Conservation (phyloP, 2,797 vertebrate species). For the Parambassis ranga region DNA sequence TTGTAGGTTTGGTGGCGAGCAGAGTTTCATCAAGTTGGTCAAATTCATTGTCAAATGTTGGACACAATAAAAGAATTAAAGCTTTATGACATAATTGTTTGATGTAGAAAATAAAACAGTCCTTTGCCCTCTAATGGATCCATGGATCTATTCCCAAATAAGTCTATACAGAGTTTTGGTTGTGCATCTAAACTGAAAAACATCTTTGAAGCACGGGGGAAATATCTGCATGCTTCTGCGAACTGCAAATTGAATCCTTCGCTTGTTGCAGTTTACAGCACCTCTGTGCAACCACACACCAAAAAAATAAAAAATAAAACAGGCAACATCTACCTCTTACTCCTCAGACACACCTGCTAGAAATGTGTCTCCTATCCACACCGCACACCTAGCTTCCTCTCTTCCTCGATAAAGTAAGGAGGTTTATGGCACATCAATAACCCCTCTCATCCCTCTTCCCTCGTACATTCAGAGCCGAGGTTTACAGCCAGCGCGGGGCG, state of each 20-base stretch:
- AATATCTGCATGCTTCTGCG: conserved; percentile 28
- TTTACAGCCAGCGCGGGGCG: conserved; percentile 75
- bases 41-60: too few species aligned
- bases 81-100: fast-evolving
- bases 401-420: conserved; percentile 77
- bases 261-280: conserved; percentile 6
- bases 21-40: too few species aligned
- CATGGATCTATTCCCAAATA: background rate
- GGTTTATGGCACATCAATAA: conserved; percentile 84
- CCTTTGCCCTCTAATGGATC: background rate
- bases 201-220: background rate
- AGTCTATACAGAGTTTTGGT: background rate
- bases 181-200: conserved; percentile 2
- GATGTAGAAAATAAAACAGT: background rate
- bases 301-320: background rate
- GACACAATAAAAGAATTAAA: too few species aligned
- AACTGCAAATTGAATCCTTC: conserved; percentile 15
- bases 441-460: conserved; percentile 79
- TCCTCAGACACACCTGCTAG: conserved; percentile 24
- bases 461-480: conserved; percentile 47
- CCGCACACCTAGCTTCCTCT: conserved; percentile 72
- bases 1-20: conserved; percentile 27
- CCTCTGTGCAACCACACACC: conserved; percentile 7
- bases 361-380: background rate
- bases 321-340: background rate